Percentiles rank a stretch among this genome's conserved stretches.
These are phyloP conservation scores for Drosophila biarmipes DNA, from an alignment of 1,140 invertebrate species.

Conservation along the genomic window DNA sequence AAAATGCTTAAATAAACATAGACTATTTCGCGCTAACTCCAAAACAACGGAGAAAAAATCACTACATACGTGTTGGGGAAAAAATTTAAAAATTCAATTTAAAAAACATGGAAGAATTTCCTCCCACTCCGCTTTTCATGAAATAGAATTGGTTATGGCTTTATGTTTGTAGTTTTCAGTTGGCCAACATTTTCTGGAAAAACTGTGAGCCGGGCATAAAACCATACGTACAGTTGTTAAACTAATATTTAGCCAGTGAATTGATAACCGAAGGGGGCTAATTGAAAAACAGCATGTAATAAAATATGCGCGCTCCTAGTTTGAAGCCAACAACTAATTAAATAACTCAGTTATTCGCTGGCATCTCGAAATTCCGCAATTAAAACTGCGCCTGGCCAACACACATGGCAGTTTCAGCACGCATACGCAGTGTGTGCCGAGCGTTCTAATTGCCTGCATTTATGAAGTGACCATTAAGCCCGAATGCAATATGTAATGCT, in stretches of 20 bases:
- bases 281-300: background rate
- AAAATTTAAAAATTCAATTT: conserved; percentile 77
- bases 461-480: conserved; percentile 64
- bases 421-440: conserved; percentile 42
- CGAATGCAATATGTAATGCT: conserved; percentile 40
- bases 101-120: conserved; percentile 45
- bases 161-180: conserved; percentile 24
- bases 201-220: background rate
- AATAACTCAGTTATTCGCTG: conserved; percentile 5
- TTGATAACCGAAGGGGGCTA: background rate
- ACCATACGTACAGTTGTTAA: background rate
- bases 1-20: conserved; percentile 39
- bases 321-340: conserved; percentile 1
- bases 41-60: conserved; percentile 16
- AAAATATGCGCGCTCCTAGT: background rate
- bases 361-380: conserved; percentile 47
- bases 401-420: conserved; percentile 40
- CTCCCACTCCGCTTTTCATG: conserved; percentile 2
- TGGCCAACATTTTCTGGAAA: background rate
- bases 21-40: conserved; percentile 31
- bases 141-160: conserved; percentile 36
- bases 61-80: conserved; percentile 36
- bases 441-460: conserved; percentile 72
- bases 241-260: conserved; percentile 2
- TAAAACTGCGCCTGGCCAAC: conserved; percentile 50